Evolutionary conservation across 2,797 vertebrate genomes (phyloP), one percentile per base, ranked within the genome.

Genomic region (Geotrypetes seraphini): DNA sequence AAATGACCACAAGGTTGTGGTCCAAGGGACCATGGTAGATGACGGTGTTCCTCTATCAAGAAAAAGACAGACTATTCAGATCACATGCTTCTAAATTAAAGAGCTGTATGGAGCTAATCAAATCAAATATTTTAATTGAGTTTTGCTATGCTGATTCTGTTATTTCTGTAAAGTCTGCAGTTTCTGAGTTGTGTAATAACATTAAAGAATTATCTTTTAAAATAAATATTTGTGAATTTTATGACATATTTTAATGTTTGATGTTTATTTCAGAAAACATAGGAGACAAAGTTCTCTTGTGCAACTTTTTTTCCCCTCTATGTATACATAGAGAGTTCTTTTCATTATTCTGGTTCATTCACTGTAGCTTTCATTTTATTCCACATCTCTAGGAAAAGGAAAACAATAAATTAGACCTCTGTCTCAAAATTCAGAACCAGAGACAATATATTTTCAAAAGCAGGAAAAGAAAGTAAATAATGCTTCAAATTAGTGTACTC

Each of bases 101-200:
- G 14, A 67, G 45, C 47, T 12, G n/a, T 39, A 44, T 49, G 50
- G 13, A 52, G 47, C 56, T 68, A 77, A 79, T 75, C 48, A 71
- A 69, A 75, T 73, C 56, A 72, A 73, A 53, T 31, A 53, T 64
- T 63, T 60, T 53, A 61, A 68, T 57, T 16, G 9, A 70, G 53
- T 64, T 69, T 63, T 60, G 47, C 53, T 53, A 42, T 53, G 66
- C 58, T 63, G 51, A 71, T 75, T n/a, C 57, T 50, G 47, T 60
- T 69, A 53, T 54, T 75, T 69, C 57, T 69, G 44, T 61, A 54
- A 54, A 47, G 34, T 42, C 24, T 35, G 39, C 50, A 64, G 60
- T 62, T 72, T 63, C 43, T 53, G 62, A 40, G 47, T 51, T 57
- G 51, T 66, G n/a, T n/a, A n/a, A 53, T 50, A 73, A 63, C 35